phyloP scores from a whole-genome alignment of 53 echinoderm and acorn worm species.

The Echinarachnius parma region DNA sequence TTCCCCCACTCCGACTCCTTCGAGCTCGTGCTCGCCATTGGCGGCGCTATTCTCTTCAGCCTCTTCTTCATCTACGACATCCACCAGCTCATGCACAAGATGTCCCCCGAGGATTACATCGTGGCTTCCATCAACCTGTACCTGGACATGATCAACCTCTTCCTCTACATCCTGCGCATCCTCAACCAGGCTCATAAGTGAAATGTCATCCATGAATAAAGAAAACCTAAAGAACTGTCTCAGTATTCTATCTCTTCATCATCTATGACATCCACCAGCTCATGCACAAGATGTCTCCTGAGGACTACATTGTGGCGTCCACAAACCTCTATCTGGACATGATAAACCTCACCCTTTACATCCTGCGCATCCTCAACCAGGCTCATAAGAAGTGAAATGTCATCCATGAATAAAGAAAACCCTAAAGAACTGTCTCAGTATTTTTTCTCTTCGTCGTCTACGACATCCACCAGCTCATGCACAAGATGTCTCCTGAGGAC shows the following conservation, averaged over 20 bases:
- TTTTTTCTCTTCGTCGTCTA: constrained; percentile 89
- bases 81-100: constrained; percentile 90
- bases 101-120: constrained; percentile 97
- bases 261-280: constrained; percentile 88
- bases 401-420: too few relatives aligned
- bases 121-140: constrained; percentile 91
- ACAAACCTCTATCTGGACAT: constrained; percentile 94
- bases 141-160: constrained; percentile 90
- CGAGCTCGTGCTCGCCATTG: constrained; percentile 76
- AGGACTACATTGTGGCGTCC: constrained; percentile 91
- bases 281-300: constrained; percentile 96
- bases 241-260: constrained; percentile 90
- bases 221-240: too few relatives aligned
- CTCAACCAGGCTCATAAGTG: constrained; percentile 81
- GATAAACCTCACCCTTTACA: constrained; percentile 90
- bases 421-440: too few relatives aligned
- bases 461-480: constrained; percentile 91
- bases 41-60: constrained; percentile 88
- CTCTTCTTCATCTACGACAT: constrained; percentile 93
- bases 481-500: constrained; percentile 93
- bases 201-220: background rate
- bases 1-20: constrained; percentile 78
- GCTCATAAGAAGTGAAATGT: constrained; percentile 74
- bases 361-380: constrained; percentile 82
- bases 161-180: constrained; percentile 87